These are phyloP conservation scores for Centropyge bicolor DNA, from an alignment of 2,797 vertebrate species.

Conservation along the genomic window DNA sequence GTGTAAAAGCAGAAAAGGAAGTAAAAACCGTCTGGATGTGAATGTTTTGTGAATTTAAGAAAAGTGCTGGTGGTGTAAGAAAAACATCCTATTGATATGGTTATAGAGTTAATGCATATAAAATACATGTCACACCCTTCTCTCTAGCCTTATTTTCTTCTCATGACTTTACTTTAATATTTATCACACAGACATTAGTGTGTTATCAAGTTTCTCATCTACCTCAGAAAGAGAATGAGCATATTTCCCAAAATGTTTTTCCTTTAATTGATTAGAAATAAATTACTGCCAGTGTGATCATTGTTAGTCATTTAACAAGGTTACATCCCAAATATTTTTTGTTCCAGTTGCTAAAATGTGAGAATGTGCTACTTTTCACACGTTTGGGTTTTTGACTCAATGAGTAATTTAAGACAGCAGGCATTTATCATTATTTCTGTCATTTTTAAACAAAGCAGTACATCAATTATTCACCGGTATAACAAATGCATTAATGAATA, in stretches of 20 bases:
- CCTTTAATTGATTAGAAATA: neutral
- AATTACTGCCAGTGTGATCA: neutral
- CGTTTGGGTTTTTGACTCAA: neutral
- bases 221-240: neutral
- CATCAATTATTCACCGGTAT: neutral
- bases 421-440: neutral
- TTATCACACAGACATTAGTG: neutral
- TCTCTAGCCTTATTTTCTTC: neutral
- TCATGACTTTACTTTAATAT: neutral
- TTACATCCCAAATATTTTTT: neutral
- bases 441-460: neutral
- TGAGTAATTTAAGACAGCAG: neutral
- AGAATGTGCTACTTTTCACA: constrained; percentile 25
- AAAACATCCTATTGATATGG: neutral
- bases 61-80: neutral
- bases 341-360: constrained; percentile 10
- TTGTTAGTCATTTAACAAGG: neutral
- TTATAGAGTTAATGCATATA: neutral
- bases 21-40: neutral
- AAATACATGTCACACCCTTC: no score
- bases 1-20: neutral
- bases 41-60: neutral
- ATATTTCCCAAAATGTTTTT: neutral
- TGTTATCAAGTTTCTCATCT: neutral
- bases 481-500: neutral